Evolutionary conservation across 1,140 invertebrate species (phyloP).

Genomic region (Meloidogyne hapla): DNA sequence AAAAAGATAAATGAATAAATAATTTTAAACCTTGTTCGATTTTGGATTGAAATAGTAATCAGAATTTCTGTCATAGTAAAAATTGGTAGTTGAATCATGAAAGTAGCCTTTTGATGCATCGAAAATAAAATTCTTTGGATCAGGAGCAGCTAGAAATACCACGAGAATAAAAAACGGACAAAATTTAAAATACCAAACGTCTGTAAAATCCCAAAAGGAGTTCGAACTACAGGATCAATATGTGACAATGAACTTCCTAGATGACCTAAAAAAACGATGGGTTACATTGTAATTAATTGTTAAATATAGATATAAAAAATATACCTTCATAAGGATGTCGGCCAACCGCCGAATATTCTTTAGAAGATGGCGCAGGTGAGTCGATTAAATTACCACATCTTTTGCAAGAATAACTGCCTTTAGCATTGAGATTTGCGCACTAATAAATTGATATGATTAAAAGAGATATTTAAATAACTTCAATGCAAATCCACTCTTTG

Average conservation of each 20-base stretch:
- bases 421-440: not conserved
- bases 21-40: not conserved
- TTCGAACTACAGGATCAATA: not conserved
- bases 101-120: constrained; percentile 94
- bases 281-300: too few relatives aligned
- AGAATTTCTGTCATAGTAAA: constrained; percentile 75
- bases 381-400: not conserved
- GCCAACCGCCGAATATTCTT: not conserved
- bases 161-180: too few relatives aligned
- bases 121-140: constrained; percentile 87
- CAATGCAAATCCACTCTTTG: not conserved
- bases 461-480: not conserved
- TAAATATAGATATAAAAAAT: too few relatives aligned
- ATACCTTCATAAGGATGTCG: not conserved
- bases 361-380: not conserved
- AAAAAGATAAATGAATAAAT: not conserved
- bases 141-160: constrained; percentile 69
- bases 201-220: not conserved
- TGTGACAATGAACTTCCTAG: not conserved
- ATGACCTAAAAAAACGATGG: too few relatives aligned
- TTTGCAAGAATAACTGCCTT: not conserved
- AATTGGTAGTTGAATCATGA: constrained; percentile 84
- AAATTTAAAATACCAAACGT: not conserved
- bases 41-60: constrained; percentile 41
- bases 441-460: not conserved